Evolutionary conservation across 2,888 invertebrate species (phyloP).

Genomic region (Orchesellides sinensis): DNA sequence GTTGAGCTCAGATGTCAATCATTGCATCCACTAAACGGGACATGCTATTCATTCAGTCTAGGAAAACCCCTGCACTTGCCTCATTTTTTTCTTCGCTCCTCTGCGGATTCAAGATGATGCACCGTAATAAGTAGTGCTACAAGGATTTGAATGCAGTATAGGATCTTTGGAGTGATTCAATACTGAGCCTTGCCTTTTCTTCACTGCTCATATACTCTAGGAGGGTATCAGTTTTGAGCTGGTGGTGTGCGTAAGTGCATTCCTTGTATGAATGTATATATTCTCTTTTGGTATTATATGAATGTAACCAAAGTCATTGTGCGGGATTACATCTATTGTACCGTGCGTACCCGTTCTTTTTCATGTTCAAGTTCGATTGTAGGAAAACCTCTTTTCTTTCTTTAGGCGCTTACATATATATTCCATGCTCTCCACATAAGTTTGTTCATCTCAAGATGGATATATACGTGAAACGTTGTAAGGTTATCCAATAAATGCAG

Average conservation of each 20-base stretch:
- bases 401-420: no score
- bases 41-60: slow-evolving; percentile 32
- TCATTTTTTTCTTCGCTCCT: slow-evolving; percentile 24
- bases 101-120: not conserved
- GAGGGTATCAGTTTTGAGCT: no score
- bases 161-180: not conserved
- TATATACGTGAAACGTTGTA: no score
- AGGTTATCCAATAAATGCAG: no score
- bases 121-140: no score
- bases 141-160: slow-evolving; percentile 6
- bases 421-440: no score
- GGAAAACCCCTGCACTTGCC: slow-evolving; percentile 56
- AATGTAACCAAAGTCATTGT: no score
- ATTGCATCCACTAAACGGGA: slow-evolving; percentile 39
- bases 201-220: not conserved
- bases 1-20: slow-evolving; percentile 61
- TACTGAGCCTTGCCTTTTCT: not conserved
- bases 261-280: no score
- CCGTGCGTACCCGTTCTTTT: not conserved
- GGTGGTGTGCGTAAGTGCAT: no score
- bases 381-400: not conserved
- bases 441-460: no score
- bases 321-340: not conserved
- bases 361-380: not conserved
- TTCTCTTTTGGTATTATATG: no score